Conservation (phyloP, 2,888 invertebrate species). For the Apeira syringaria region DNA sequence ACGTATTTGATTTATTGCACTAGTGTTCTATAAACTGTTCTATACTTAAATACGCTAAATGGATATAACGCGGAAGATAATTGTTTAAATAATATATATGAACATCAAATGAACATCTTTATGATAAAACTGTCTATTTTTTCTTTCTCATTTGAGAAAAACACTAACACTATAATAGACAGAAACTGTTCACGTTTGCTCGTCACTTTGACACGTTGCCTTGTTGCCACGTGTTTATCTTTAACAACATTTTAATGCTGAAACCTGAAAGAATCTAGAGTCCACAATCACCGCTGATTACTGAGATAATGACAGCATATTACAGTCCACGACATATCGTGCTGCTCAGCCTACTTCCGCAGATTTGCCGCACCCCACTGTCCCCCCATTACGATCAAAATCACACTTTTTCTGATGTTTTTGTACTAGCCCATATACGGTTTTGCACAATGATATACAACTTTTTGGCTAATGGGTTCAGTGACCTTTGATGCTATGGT, state of each 20-base stretch:
- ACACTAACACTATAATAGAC: too few relatives aligned
- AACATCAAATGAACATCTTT: too few relatives aligned
- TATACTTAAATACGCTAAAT: background rate
- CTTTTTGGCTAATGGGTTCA: slow-evolving; percentile 10
- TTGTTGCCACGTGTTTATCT: too few relatives aligned
- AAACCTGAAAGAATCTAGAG: slow-evolving; percentile 2
- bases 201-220: too few relatives aligned
- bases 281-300: slow-evolving; percentile 8
- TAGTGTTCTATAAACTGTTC: background rate
- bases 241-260: background rate
- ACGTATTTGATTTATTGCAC: too few relatives aligned
- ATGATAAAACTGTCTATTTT: too few relatives aligned
- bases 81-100: too few relatives aligned
- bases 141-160: too few relatives aligned
- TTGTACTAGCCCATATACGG: background rate
- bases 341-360: slow-evolving; percentile 16
- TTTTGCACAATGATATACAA: slow-evolving; percentile 3
- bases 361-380: slow-evolving; percentile 15
- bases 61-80: background rate
- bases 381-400: slow-evolving; percentile 12
- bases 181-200: too few relatives aligned
- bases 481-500: slow-evolving; percentile 4
- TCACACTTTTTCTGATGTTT: slow-evolving; percentile 13
- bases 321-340: slow-evolving; percentile 12
- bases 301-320: slow-evolving; percentile 9